Conservation (phyloP, 2,797 vertebrate genomes). For the Lepus oiostolus region DNA sequence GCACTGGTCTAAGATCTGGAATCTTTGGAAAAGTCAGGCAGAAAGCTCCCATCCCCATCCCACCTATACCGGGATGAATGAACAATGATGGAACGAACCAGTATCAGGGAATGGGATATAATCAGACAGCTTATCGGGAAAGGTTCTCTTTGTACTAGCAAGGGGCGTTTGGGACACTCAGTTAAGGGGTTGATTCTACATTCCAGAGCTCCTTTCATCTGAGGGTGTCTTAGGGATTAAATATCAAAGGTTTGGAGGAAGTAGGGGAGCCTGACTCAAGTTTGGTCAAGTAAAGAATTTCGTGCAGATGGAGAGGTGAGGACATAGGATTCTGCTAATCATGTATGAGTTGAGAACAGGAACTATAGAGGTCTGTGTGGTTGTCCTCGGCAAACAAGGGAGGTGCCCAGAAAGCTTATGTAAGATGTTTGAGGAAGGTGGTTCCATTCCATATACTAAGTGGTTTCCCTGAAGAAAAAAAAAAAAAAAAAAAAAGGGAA, state of each 20-base stretch:
- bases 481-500: neutral
- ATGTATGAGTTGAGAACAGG: neutral
- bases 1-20: neutral
- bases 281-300: neutral
- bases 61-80: neutral
- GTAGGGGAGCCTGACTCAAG: neutral
- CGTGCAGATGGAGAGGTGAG: neutral
- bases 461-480: neutral
- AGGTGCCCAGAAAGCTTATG: neutral
- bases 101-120: neutral
- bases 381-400: neutral
- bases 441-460: neutral
- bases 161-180: neutral
- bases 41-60: neutral
- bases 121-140: neutral
- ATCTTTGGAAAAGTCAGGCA: neutral
- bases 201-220: neutral
- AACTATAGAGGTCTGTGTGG: neutral
- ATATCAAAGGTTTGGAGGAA: neutral
- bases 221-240: neutral
- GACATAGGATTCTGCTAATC: neutral
- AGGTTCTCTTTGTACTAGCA: neutral
- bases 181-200: neutral
- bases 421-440: neutral
- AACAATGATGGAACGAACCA: neutral